Conservation (phyloP, 2,888 invertebrate genomes). For the Drosophila stalkeri region DNA sequence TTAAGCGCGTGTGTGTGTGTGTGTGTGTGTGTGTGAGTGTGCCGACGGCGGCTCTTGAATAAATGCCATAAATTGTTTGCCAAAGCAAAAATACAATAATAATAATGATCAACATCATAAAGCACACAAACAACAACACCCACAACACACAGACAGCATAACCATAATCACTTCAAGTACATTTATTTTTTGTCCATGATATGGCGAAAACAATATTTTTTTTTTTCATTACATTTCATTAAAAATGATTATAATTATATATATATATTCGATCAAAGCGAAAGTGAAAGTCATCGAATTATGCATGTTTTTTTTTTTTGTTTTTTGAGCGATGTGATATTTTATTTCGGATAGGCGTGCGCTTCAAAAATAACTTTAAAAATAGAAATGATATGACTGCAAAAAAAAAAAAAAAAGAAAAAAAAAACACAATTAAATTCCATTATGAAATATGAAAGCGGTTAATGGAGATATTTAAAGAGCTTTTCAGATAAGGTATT, state of each 20-base stretch:
- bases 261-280: constrained; percentile 25
- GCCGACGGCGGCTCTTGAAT: constrained; percentile 48
- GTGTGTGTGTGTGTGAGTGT: constrained; percentile 12
- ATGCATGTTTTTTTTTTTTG: constrained; percentile 27
- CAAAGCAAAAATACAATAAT: constrained; percentile 41
- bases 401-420: not conserved
- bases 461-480: not conserved
- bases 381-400: constrained; percentile 35
- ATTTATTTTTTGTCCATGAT: constrained; percentile 44
- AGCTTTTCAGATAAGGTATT: not conserved
- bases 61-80: constrained; percentile 74
- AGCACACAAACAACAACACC: constrained; percentile 14
- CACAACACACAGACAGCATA: constrained; percentile 17
- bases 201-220: constrained; percentile 37
- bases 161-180: constrained; percentile 55
- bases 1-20: constrained; percentile 4
- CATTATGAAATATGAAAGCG: constrained; percentile 1
- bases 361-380: constrained; percentile 13
- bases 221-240: constrained; percentile 19
- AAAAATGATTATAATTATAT: constrained; percentile 59
- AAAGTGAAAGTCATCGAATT: constrained; percentile 64
- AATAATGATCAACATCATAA: constrained; percentile 26
- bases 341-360: not conserved
- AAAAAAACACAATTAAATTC: not conserved
- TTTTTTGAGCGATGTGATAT: constrained; percentile 3